Conservation (phyloP, 2,888 invertebrate genomes). For the Drosophila quasianomalipes region DNA sequence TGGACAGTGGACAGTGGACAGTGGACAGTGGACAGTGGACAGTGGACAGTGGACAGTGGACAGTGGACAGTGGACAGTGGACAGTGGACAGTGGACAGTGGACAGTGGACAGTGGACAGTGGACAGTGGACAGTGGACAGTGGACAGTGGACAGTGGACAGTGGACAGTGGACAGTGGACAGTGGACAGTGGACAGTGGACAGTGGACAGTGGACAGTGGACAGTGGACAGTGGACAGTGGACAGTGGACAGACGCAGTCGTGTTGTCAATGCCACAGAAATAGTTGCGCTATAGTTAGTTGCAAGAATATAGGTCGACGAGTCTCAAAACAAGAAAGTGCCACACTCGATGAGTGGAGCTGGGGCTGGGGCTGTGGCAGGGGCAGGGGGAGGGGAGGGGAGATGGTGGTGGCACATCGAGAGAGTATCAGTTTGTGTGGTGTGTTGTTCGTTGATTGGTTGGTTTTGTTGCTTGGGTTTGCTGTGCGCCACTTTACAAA, state of each 20-base stretch:
- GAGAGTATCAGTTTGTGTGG: conserved; percentile 7
- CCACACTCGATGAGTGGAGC: conserved; percentile 1
- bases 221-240: conserved; percentile 3
- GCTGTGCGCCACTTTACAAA: conserved; percentile 41
- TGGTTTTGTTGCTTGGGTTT: neutral
- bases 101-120: too few species aligned
- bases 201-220: neutral
- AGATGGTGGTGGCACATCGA: conserved; percentile 5
- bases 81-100: too few species aligned
- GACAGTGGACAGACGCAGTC: conserved; percentile 29
- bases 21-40: too few species aligned
- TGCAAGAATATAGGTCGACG: conserved; percentile 70
- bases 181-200: too few species aligned
- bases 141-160: conserved; percentile 1
- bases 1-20: too few species aligned
- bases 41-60: too few species aligned
- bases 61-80: too few species aligned
- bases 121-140: conserved; percentile 1
- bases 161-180: too few species aligned
- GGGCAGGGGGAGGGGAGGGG: neutral
- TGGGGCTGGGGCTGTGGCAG: neutral
- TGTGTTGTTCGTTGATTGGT: conserved; percentile 10
- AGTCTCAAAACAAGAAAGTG: conserved; percentile 72
- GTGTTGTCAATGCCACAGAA: conserved; percentile 45
- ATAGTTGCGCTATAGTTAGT: conserved; percentile 57